Base-by-base conservation (phyloP, 2,888 invertebrate genomes). In the Tinea pellionella region DNA sequence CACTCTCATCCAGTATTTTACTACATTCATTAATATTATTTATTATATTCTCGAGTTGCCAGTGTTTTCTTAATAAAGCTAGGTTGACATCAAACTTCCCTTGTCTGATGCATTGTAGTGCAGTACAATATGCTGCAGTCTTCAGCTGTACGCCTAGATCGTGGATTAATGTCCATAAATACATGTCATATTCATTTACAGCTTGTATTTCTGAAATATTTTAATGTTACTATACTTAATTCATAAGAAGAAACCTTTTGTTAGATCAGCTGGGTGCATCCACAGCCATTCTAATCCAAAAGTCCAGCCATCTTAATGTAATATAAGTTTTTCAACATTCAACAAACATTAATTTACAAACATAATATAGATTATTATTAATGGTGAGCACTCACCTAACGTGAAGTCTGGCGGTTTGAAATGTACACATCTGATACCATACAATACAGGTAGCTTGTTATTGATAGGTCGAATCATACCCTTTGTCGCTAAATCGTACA, bases 391-490 rank as follows among this genome's bases (percentile, higher is more conserved):
- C 18, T 72, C 84, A 94, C 95, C 95, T 71, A 99, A 78, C 12
- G 93, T 93, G 72, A 98, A 97, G 65, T 94, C 84, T 0, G 98
- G 98, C 12, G 91, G 89, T 19, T 92, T 81, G 74, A 95, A 97
- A 63, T 94, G 86, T 1, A 95, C 90, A 77, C 97, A 93, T 75
- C 93, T 95, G 29, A 98, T 90, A 24, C 94, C 92, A 77, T 98
- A 98, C 19, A 98, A 70, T 30, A 98, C 82, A 0, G 97, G 94
- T 19, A 92, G 82, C 62, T 92, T 91, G 41, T 85, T 89, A 61
- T 89, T 78, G 0, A 87, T 82, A 0, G 98, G 97, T 61, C 97
- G 87, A 2, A 98, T 89, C 0, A 93, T 88, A 0, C 99, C 98
- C 74, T 92, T 85, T 0, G 91, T 86, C 7, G 97, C 97, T 61